Evolutionary conservation across 1,140 invertebrate genomes (phyloP), one percentile per base, ranked within the genome.

Genomic region (Psilanteris sp.): DNA sequence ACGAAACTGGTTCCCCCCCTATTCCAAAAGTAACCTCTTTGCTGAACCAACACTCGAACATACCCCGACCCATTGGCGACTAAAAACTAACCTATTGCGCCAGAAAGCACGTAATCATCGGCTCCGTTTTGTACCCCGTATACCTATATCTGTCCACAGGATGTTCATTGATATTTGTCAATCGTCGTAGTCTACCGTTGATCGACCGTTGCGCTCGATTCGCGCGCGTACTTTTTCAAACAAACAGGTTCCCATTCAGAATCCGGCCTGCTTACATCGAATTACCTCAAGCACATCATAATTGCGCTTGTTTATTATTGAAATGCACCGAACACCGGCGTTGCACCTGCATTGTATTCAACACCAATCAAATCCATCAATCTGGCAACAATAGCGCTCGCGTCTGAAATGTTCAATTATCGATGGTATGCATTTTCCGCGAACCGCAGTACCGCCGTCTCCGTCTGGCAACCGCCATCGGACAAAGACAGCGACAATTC

Each of bases 211-310:
- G 78, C 18, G 75, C 75, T 62, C 59, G 7, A 61, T 76, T 76
- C 62, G 16, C 46, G 41, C 27, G 13, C 14, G 44, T 34, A 66
- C 32, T 66, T 77, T 79, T 79, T 74, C 57, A 73, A 62, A 78
- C 62, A 75, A 81, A 81, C 72, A 68, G 66, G 74, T 76, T 81
- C 62, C 52, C 64, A 54, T 55, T 78, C 36, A 73, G 79, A 81
- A 80, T 82, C 80, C 77, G 81, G 75, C 78, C 82, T 77, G 76
- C 71, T 78, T 83, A 71, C 77, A 73, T 80, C 73, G 66, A 68
- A 79, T 79, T 82, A 79, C 50, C 68, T 82, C 52, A 7, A 43
- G 43, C 34, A 52, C 71, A 70, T 67, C 70, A 39, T 70, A 76
- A 75, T 20, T 62, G 39, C 20, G 9, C 24, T n/a, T n/a, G 2